Evolutionary conservation across 2,113 vertebrate species (phyloP).

Genomic region (Nanorana parkeri): DNA sequence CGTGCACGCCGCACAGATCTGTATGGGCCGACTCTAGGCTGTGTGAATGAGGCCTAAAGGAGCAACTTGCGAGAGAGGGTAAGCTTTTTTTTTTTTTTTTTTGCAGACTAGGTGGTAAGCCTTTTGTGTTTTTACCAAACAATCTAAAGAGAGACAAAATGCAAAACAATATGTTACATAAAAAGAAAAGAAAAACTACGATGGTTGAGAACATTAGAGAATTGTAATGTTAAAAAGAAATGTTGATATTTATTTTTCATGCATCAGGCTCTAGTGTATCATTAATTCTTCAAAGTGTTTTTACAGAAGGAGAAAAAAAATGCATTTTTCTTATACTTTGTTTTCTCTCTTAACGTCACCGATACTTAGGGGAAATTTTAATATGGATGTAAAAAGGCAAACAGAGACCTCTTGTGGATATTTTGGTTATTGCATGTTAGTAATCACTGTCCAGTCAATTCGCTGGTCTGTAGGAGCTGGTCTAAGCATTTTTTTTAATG

Average conservation of each 20-base stretch:
- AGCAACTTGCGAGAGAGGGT: too few species aligned
- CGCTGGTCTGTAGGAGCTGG: too few species aligned
- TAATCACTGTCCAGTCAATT: too few species aligned
- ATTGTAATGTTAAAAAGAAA: not conserved
- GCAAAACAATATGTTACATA: not conserved
- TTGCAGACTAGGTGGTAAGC: too few species aligned
- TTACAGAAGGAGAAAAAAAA: slow-evolving; percentile 1
- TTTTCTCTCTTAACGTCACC: not conserved
- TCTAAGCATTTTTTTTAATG: too few species aligned
- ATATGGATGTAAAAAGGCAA: not conserved
- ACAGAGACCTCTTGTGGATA: slow-evolving; percentile 52
- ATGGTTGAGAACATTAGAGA: not conserved
- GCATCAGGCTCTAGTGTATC: not conserved
- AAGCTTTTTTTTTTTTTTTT: too few species aligned
- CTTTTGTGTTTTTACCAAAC: too few species aligned
- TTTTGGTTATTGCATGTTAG: not conserved
- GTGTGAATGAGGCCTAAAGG: too few species aligned
- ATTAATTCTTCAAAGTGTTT: not conserved
- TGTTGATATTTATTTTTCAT: slow-evolving; percentile 13
- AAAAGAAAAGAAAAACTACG: not conserved
- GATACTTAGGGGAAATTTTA: not conserved
- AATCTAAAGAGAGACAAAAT: not conserved
- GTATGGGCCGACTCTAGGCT: too few species aligned
- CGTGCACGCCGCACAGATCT: too few species aligned
- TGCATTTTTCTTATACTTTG: not conserved